Evolutionary conservation across 2,797 vertebrate species (phyloP).

Genomic region (Siniperca scherzeri): DNA sequence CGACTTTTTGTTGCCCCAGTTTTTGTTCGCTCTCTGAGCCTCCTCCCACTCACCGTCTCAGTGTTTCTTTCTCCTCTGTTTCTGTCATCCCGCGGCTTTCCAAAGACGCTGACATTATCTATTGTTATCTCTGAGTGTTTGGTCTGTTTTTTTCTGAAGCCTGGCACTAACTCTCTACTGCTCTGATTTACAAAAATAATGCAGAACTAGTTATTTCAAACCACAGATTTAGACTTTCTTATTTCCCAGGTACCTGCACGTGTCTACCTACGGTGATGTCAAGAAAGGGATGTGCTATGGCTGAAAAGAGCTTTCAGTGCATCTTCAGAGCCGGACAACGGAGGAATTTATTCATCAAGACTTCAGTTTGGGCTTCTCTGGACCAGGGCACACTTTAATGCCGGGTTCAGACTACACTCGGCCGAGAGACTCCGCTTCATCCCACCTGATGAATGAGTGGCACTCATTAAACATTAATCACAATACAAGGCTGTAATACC

Average conservation of each 20-base stretch:
- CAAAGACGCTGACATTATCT: slow-evolving; percentile 30
- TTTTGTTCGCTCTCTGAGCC: slow-evolving; percentile 46
- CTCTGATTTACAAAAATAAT: slow-evolving; percentile 26
- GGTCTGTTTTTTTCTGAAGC: slow-evolving; percentile 21
- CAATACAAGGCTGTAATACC: too few relatives aligned
- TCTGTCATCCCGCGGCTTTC: slow-evolving; percentile 39
- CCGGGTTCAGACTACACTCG: too few relatives aligned
- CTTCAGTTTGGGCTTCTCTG: too few relatives aligned
- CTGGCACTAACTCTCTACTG: slow-evolving; percentile 9
- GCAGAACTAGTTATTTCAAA: slow-evolving; percentile 2
- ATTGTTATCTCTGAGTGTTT: slow-evolving; percentile 29
- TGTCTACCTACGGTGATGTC: not conserved
- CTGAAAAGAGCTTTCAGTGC: not conserved
- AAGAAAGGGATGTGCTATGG: not conserved
- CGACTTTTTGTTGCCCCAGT: slow-evolving; percentile 61
- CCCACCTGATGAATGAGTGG: too few relatives aligned
- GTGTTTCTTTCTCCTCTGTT: slow-evolving; percentile 16
- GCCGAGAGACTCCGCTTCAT: too few relatives aligned
- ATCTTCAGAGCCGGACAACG: not conserved
- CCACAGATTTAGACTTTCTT: not conserved
- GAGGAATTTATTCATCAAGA: not conserved
- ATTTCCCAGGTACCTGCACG: not conserved
- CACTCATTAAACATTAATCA: too few relatives aligned
- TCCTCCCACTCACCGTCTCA: slow-evolving; percentile 40
- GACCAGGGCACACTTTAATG: not conserved